phyloP scores from a whole-genome alignment of 2,888 invertebrate species.

The Protodeltote pygarga region DNA sequence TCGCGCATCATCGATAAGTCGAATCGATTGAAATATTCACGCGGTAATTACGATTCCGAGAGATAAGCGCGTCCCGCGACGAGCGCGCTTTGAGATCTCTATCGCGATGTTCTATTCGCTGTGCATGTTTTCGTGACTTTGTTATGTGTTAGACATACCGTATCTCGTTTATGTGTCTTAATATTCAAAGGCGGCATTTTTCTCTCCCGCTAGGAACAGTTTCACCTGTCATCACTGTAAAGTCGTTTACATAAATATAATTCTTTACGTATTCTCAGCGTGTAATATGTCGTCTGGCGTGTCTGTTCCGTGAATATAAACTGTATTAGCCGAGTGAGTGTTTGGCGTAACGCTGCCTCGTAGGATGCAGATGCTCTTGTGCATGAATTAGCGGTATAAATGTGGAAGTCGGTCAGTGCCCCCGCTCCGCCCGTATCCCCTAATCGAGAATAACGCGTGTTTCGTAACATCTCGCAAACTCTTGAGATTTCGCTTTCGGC shows the following conservation, averaged over 20 bases:
- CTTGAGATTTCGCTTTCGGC: slow-evolving; percentile 78
- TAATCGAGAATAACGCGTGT: slow-evolving; percentile 77
- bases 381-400: slow-evolving; percentile 83
- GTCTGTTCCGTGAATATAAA: slow-evolving; percentile 77
- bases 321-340: slow-evolving; percentile 64
- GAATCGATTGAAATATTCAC: slow-evolving; percentile 82
- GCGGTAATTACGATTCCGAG: slow-evolving; percentile 79
- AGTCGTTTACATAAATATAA: slow-evolving; percentile 77
- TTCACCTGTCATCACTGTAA: slow-evolving; percentile 76
- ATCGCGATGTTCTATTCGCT: slow-evolving; percentile 67
- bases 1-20: slow-evolving; percentile 75
- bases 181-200: slow-evolving; percentile 70
- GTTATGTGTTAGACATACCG: slow-evolving; percentile 61
- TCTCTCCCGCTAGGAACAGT: slow-evolving; percentile 71
- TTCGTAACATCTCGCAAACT: slow-evolving; percentile 75
- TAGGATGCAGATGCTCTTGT: slow-evolving; percentile 78
- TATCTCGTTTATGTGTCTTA: slow-evolving; percentile 66
- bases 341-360: slow-evolving; percentile 63
- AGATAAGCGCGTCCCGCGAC: slow-evolving; percentile 70
- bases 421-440: slow-evolving; percentile 74
- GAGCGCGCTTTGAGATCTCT: slow-evolving; percentile 63
- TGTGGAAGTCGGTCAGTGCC: slow-evolving; percentile 85
- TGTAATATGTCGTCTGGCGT: slow-evolving; percentile 59
- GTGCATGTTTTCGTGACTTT: slow-evolving; percentile 68
- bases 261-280: slow-evolving; percentile 77